A percentile compares a stretch with the other conserved stretches of the same genome.
Evolutionary conservation across 2,888 invertebrate genomes (phyloP).

Genomic region (Oligia strigilis): DNA sequence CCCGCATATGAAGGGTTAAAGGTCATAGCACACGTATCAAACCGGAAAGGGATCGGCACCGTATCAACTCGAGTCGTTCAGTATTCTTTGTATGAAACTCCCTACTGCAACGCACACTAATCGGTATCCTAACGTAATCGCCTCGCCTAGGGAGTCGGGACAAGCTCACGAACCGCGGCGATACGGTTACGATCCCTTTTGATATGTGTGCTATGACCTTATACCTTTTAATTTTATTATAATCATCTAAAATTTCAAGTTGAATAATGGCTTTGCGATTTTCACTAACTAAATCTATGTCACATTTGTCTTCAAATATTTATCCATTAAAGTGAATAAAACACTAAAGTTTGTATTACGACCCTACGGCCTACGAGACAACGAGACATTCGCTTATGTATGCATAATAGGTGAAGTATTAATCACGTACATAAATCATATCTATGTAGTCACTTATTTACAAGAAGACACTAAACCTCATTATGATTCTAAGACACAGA

Average conservation of each 20-base stretch:
- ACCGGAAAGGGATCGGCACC: too few relatives aligned
- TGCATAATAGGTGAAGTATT: slow-evolving; percentile 6
- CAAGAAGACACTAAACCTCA: slow-evolving; percentile 28
- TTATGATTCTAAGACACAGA: slow-evolving; percentile 23
- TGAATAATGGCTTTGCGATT: not conserved
- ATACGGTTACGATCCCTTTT: too few relatives aligned
- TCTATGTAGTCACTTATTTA: not conserved
- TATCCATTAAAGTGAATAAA: not conserved
- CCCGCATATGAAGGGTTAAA: too few relatives aligned
- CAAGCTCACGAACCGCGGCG: too few relatives aligned
- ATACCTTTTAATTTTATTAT: not conserved
- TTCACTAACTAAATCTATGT: not conserved
- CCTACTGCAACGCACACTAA: too few relatives aligned
- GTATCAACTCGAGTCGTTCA: too few relatives aligned
- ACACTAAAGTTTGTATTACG: not conserved
- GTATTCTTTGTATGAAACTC: too few relatives aligned
- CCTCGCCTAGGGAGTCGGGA: too few relatives aligned
- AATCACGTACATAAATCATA: slow-evolving; percentile 6
- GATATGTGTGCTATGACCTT: too few relatives aligned
- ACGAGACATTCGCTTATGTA: slow-evolving; percentile 2
- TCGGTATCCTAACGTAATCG: too few relatives aligned
- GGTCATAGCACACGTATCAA: too few relatives aligned
- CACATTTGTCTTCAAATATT: not conserved
- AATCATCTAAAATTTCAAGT: not conserved
- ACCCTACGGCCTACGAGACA: not conserved